A percentile compares a stretch with the other conserved stretches of the same genome.
Conservation (phyloP, 1,140 invertebrate genomes). For the Calycopis cecrops region DNA sequence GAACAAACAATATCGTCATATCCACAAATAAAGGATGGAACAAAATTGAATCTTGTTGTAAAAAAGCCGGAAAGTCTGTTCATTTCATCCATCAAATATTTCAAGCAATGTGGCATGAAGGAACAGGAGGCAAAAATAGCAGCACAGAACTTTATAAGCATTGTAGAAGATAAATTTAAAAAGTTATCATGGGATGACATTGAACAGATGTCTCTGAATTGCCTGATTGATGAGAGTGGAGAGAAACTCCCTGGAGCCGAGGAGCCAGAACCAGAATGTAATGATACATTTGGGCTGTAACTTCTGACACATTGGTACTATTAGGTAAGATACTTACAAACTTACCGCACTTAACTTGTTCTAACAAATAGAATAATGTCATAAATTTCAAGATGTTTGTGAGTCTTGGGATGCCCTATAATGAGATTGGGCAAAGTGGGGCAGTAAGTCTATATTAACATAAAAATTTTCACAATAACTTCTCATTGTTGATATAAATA, state of each 20-base stretch:
- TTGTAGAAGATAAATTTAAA: slow-evolving; percentile 54
- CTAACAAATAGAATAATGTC: too few relatives aligned
- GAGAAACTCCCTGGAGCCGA: slow-evolving; percentile 12
- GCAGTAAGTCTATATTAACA: too few relatives aligned
- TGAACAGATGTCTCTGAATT: slow-evolving; percentile 43
- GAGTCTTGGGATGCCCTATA: too few relatives aligned
- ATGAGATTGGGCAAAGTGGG: too few relatives aligned
- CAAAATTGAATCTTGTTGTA: slow-evolving; percentile 58
- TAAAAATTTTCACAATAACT: too few relatives aligned
- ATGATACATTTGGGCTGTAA: slow-evolving; percentile 21
- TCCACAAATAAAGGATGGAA: slow-evolving; percentile 58
- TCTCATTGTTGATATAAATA: too few relatives aligned
- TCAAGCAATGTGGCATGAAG: slow-evolving; percentile 52
- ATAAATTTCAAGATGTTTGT: too few relatives aligned
- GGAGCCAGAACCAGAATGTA: slow-evolving; percentile 24
- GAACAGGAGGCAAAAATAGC: slow-evolving; percentile 44
- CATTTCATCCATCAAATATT: slow-evolving; percentile 47
- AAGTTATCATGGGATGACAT: slow-evolving; percentile 66
- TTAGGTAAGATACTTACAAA: not conserved
- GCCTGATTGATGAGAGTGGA: slow-evolving; percentile 38
- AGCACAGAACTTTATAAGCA: slow-evolving; percentile 36
- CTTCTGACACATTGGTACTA: slow-evolving; percentile 9
- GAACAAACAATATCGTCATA: slow-evolving; percentile 51
- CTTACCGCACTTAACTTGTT: too few relatives aligned
- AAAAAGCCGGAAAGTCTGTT: slow-evolving; percentile 57